Percentiles rank a stretch among this genome's conserved stretches.
phyloP scores from a whole-genome alignment of 1,140 invertebrate genomes.

The Platyura marginata region DNA sequence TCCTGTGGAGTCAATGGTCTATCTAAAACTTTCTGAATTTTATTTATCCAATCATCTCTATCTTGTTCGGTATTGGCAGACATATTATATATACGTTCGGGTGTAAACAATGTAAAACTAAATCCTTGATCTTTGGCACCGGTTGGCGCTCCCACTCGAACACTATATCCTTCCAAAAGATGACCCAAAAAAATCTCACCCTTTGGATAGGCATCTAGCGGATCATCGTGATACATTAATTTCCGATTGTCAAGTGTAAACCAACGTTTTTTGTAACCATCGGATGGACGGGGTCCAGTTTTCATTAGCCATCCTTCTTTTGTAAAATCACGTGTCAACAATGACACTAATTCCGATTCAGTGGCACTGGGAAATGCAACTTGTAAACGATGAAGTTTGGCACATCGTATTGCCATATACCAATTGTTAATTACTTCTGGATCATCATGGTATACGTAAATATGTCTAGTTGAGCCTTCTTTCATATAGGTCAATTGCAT shows the following conservation, averaged over 20 bases:
- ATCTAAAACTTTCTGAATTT: conserved; percentile 55
- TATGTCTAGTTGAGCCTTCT: conserved; percentile 63
- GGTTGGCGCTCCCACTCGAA: conserved; percentile 39
- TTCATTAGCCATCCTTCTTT: conserved; percentile 79
- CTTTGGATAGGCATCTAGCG: conserved; percentile 69
- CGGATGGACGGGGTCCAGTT: conserved; percentile 59
- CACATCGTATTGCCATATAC: conserved; percentile 75
- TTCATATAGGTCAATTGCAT: conserved; percentile 70
- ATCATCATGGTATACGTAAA: conserved; percentile 74
- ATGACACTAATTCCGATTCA: conserved; percentile 52
- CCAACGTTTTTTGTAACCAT: conserved; percentile 70
- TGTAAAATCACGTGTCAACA: conserved; percentile 60
- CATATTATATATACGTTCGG: conserved; percentile 62
- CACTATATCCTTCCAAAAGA: conserved; percentile 49
- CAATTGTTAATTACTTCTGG: conserved; percentile 71
- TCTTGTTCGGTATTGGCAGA: conserved; percentile 62
- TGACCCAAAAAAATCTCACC: conserved; percentile 71
- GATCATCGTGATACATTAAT: conserved; percentile 80
- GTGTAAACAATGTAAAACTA: conserved; percentile 74
- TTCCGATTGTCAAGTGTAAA: conserved; percentile 77
- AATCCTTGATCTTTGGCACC: conserved; percentile 56
- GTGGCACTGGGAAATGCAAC: conserved; percentile 64
- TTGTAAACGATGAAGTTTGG: conserved; percentile 62
- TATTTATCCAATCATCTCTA: conserved; percentile 58
- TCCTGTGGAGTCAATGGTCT: conserved; percentile 63